Percentiles rank a stretch among this genome's conserved stretches.
These are phyloP conservation scores for Falco berigora DNA, from an alignment of 2,797 vertebrate genomes.

Conservation along the genomic window DNA sequence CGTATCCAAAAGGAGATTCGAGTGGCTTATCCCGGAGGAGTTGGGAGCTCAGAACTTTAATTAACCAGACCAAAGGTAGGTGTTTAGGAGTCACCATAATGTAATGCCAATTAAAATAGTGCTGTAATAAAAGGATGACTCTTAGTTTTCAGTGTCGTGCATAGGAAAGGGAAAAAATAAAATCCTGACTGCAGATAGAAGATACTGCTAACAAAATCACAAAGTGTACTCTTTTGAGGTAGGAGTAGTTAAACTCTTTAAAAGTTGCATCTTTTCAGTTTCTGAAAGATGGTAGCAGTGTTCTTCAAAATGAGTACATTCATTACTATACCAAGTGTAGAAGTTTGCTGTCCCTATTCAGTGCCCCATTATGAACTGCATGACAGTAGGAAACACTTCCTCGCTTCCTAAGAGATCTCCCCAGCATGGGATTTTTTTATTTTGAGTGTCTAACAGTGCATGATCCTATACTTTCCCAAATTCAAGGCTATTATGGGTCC, in stretches of 20 bases:
- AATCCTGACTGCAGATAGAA: background rate
- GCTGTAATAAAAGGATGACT: background rate
- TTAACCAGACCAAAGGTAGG: slow-evolving; percentile 91
- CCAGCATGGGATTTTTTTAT: background rate
- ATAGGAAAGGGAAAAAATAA: background rate
- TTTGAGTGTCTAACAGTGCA: background rate
- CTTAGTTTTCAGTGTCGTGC: background rate
- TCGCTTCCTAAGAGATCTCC: background rate
- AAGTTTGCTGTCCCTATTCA: background rate
- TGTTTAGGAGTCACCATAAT: background rate
- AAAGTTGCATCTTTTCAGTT: background rate
- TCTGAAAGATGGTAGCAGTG: background rate
- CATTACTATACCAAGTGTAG: background rate
- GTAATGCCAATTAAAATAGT: background rate
- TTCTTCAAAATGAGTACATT: background rate
- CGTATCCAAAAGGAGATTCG: slow-evolving; percentile 88
- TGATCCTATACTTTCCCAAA: background rate
- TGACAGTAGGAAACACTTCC: background rate
- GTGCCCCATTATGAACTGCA: background rate
- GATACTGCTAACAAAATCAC: background rate
- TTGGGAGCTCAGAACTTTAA: slow-evolving; percentile 93
- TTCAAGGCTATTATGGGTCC: background rate
- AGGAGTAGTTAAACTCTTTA: background rate
- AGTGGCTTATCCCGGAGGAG: slow-evolving; percentile 81
- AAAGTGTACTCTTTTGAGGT: background rate